These are phyloP conservation scores for Takifugu rubripes DNA, from an alignment of 2,797 vertebrate genomes.

Conservation along the genomic window DNA sequence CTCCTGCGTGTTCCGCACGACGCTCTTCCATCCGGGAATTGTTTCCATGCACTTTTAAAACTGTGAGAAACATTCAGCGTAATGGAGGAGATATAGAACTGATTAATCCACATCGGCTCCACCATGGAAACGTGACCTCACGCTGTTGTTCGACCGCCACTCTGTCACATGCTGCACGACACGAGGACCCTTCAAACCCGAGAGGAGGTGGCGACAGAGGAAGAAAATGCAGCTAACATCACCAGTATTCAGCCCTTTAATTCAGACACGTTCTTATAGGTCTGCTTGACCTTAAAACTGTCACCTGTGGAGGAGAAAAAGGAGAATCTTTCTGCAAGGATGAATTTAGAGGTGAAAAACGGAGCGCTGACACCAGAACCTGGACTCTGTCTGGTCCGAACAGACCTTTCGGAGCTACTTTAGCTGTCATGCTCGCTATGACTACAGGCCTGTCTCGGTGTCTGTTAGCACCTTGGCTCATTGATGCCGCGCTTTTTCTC, in stretches of 20 bases:
- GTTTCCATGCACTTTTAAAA: too few relatives aligned
- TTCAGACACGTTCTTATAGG: neutral
- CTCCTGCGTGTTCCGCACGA: too few relatives aligned
- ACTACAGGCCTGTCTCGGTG: too few relatives aligned
- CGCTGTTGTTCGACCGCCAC: conserved; percentile 24
- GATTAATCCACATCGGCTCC: neutral
- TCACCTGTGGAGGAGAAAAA: neutral
- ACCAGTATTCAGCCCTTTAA: neutral
- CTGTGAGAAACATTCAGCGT: too few relatives aligned
- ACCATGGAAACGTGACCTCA: conserved; percentile 10
- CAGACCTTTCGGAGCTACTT: neutral
- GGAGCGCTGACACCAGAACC: neutral
- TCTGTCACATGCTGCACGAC: neutral
- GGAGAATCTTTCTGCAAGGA: neutral
- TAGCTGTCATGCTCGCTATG: too few relatives aligned
- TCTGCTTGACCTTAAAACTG: conserved; percentile 6
- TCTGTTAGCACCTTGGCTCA: conserved; percentile 11
- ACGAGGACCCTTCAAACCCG: neutral
- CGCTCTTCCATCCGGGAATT: too few relatives aligned
- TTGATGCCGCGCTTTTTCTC: conserved; percentile 19
- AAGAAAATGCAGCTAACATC: neutral
- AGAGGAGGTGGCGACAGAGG: too few relatives aligned
- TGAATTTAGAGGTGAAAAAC: neutral
- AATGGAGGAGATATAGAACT: conserved; percentile 6
- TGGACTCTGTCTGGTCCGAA: neutral